Conservation (phyloP, 1,140 invertebrate genomes). For the Cyclina sinensis region DNA sequence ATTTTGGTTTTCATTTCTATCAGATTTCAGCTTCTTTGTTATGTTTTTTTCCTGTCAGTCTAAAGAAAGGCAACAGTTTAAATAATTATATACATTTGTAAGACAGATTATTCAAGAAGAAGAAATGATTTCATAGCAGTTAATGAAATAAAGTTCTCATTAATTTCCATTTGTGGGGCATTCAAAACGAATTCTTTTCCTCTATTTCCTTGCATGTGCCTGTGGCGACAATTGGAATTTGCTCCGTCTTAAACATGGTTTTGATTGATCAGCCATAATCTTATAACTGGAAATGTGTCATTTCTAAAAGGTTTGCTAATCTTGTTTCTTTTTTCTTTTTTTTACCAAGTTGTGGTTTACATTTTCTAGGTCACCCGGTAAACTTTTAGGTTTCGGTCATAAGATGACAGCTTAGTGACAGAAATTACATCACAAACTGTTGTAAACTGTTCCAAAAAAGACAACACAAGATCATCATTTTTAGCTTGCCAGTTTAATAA, state of each 20-base stretch:
- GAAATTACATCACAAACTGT: neutral
- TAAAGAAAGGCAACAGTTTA: too few relatives aligned
- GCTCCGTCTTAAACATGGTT: neutral
- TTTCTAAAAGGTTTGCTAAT: neutral
- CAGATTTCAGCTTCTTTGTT: too few relatives aligned
- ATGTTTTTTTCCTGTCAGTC: too few relatives aligned
- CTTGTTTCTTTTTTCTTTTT: neutral
- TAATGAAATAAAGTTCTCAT: conserved; percentile 2
- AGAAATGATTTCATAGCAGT: neutral
- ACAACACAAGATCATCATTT: too few relatives aligned
- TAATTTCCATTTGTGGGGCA: conserved; percentile 9
- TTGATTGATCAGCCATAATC: neutral
- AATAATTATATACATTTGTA: too few relatives aligned
- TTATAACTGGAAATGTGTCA: neutral
- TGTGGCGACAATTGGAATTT: neutral
- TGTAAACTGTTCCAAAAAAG: too few relatives aligned
- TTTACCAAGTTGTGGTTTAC: neutral
- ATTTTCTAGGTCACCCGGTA: neutral
- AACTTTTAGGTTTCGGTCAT: neutral
- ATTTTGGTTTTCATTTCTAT: too few relatives aligned
- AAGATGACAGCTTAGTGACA: neutral
- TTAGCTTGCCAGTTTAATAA: too few relatives aligned
- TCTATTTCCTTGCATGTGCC: neutral
- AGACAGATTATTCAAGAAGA: neutral
- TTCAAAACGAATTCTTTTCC: neutral